Evolutionary conservation across 2,888 invertebrate genomes (phyloP), one percentile per base, ranked within the genome.

Genomic region (Escarpia spicata): DNA sequence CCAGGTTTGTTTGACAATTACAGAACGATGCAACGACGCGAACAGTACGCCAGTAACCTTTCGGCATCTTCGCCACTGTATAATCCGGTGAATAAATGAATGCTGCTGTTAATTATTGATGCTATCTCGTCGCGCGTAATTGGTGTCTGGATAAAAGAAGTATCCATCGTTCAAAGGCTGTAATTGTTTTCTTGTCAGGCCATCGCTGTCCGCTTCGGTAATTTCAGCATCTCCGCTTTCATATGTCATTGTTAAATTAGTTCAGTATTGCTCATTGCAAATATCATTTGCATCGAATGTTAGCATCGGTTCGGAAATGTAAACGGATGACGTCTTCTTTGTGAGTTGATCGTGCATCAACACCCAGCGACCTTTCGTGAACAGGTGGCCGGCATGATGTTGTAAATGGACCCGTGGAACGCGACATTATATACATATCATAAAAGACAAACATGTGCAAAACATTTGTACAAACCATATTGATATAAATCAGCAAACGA

Each of bases 101-200:
- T 75, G 75, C 75, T 26, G 75, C 75, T 75, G 75, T 75, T 75
- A 75, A 75, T 75, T 75, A 75, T 75, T 75, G 75, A 75, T 75
- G 75, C 26, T 75, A 75, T 75, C 75, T 75, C 75, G 75, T 26
- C 75, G 75, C 26, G 75, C 75, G 75, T 75, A 75, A 75, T 75
- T 75, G 75, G 75, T 75, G 75, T 75, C 26, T 15, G 75, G 26
- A 75, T 19, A 75, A 75, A 75, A 75, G 75, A 75, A 75, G 26
- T 75, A 26, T 75, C 75, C 75, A 75, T 75, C 75, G 26, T 26
- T 75, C 75, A 75, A 75, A n/a, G 19, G 75, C 75, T 75, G 75
- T 75, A 75, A 75, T 75, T 75, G 75, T 75, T 75, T 75, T 75
- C 75, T 75, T 75, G 75, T 75, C 75, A 75, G 19, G 26, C 26